phyloP scores from a whole-genome alignment of 1,140 invertebrate species.

The Gyrodactylus bullatarudis region DNA sequence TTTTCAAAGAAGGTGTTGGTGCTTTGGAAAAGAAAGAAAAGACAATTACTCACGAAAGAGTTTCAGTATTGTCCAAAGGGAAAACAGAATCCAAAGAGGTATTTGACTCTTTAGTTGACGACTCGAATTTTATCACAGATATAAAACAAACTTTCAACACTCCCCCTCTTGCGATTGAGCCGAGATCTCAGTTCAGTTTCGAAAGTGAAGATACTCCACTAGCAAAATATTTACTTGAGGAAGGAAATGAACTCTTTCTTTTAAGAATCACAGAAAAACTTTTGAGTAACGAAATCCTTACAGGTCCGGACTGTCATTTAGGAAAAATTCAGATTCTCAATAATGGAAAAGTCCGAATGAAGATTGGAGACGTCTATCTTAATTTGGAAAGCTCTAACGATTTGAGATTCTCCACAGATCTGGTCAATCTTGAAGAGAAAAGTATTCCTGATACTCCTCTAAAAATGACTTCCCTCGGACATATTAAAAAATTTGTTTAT shows the following conservation, averaged over 20 bases:
- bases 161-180: not conserved
- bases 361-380: not conserved
- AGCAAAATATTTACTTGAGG: not conserved
- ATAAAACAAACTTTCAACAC: not conserved
- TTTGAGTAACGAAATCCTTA: not conserved
- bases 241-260: not conserved
- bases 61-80: not conserved
- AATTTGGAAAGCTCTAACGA: not conserved
- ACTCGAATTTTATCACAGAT: not conserved
- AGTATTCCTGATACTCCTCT: not conserved
- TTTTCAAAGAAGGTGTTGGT: not conserved
- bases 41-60: not conserved
- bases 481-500: not conserved
- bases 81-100: not conserved
- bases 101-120: not conserved
- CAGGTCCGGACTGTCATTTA: not conserved
- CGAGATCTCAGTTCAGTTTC: not conserved
- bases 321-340: not conserved
- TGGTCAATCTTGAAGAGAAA: not conserved
- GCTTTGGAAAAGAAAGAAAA: not conserved
- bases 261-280: not conserved
- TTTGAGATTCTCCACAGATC: not conserved
- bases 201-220: not conserved
- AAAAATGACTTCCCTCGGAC: not conserved
- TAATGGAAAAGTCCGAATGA: not conserved